Percentiles rank a stretch among this genome's conserved stretches.
Evolutionary conservation across 2,888 invertebrate species (phyloP).

Genomic region (Synergus laeviventris): DNA sequence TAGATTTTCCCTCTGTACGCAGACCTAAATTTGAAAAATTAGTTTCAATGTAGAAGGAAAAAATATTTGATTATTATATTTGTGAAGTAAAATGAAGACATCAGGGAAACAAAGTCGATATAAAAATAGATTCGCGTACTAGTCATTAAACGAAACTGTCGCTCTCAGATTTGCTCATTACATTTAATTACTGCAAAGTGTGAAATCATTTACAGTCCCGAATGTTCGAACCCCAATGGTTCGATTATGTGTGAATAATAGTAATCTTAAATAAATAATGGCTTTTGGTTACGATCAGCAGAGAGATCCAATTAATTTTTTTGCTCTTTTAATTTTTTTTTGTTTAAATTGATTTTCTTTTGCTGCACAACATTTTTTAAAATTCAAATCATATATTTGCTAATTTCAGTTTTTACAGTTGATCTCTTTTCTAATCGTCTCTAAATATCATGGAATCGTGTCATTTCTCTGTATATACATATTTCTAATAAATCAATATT

Average conservation of each 20-base stretch:
- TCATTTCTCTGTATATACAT: conserved; percentile 21
- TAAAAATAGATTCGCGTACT: conserved; percentile 8
- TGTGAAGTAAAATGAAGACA: neutral
- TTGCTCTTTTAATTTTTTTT: neutral
- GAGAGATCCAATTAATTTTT: neutral
- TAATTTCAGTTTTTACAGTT: neutral
- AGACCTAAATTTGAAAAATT: too few relatives aligned
- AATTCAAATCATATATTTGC: neutral
- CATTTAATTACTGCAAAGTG: conserved; percentile 17
- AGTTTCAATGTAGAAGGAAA: too few relatives aligned
- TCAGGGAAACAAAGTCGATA: neutral
- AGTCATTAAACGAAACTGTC: conserved; percentile 21
- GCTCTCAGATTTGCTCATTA: conserved; percentile 35
- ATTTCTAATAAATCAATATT: conserved; percentile 29
- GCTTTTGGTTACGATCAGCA: neutral
- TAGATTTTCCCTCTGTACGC: too few relatives aligned
- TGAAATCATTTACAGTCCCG: conserved; percentile 26
- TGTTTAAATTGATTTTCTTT: neutral
- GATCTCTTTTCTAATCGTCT: neutral
- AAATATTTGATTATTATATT: too few relatives aligned
- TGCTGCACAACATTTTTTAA: too few relatives aligned
- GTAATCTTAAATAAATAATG: neutral
- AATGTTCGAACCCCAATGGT: conserved; percentile 4
- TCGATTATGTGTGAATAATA: conserved; percentile 5
- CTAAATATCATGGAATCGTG: neutral